These are phyloP conservation scores for Romanogobio albipinnatus DNA, from an alignment of 2,113 vertebrate species.

Conservation along the genomic window DNA sequence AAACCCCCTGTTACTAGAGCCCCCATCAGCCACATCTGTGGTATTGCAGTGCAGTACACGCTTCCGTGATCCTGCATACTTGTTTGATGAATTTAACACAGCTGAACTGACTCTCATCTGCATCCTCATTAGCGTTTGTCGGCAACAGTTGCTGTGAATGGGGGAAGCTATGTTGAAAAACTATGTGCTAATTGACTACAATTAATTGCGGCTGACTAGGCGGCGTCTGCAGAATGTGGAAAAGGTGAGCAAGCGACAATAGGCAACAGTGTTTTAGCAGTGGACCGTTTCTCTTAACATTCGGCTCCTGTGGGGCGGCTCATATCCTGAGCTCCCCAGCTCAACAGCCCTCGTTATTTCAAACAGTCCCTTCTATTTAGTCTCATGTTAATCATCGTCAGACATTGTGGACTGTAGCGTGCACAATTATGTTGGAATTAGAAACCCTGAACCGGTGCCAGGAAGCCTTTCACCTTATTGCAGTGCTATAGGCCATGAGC, in stretches of 20 bases:
- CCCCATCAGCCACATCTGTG: slow-evolving; percentile 18
- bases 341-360: slow-evolving; percentile 49
- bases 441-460: slow-evolving; percentile 61
- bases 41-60: slow-evolving; percentile 24
- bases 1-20: slow-evolving; percentile 28
- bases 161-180: slow-evolving; percentile 46
- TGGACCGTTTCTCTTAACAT: slow-evolving; percentile 11
- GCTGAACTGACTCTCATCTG: slow-evolving; percentile 61
- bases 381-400: slow-evolving; percentile 24
- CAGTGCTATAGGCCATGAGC: slow-evolving; percentile 43
- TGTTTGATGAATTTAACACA: slow-evolving; percentile 64
- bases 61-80: slow-evolving; percentile 48
- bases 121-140: slow-evolving; percentile 57
- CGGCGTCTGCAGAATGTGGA: slow-evolving; percentile 47
- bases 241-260: slow-evolving; percentile 52
- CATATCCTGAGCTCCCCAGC: slow-evolving; percentile 48
- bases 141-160: slow-evolving; percentile 59
- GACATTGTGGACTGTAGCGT: slow-evolving; percentile 49
- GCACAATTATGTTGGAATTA: slow-evolving; percentile 61
- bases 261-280: slow-evolving; percentile 38
- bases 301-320: slow-evolving; percentile 32
- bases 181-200: slow-evolving; percentile 33
- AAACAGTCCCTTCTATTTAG: slow-evolving; percentile 49
- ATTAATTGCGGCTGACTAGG: slow-evolving; percentile 23
- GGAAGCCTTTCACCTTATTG: slow-evolving; percentile 45